Conservation (phyloP, 2,888 invertebrate genomes). For the Druceiella hillmani region DNA sequence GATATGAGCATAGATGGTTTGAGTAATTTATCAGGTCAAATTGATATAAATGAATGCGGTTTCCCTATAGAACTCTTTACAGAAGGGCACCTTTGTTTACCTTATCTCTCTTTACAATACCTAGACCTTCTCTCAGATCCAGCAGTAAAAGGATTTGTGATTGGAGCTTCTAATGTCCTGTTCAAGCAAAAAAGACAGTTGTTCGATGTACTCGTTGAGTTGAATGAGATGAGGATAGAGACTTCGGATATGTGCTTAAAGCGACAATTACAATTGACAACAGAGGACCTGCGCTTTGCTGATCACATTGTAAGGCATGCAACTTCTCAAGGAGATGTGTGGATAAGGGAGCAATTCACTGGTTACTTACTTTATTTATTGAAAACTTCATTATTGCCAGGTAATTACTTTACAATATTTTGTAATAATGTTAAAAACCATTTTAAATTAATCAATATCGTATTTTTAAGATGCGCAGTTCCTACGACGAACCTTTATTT, state of each 20-base stretch:
- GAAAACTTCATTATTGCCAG: constrained; percentile 70
- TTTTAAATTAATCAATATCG: not conserved
- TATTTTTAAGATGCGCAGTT: too few species aligned
- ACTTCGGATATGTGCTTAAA: constrained; percentile 73
- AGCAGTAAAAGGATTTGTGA: constrained; percentile 79
- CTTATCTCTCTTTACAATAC: constrained; percentile 92
- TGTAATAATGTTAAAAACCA: constrained; percentile 6
- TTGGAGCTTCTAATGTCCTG: constrained; percentile 98
- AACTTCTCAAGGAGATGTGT: constrained; percentile 83
- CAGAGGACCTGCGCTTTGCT: constrained; percentile 93
- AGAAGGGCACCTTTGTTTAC: constrained; percentile 90
- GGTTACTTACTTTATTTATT: constrained; percentile 78
- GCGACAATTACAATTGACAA: constrained; percentile 80
- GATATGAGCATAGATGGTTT: constrained; percentile 62
- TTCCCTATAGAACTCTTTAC: constrained; percentile 84
- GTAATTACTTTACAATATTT: constrained; percentile 35
- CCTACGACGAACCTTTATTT: too few species aligned
- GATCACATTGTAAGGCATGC: constrained; percentile 81
- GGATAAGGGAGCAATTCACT: constrained; percentile 93
- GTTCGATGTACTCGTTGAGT: constrained; percentile 88
- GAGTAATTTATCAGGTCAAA: constrained; percentile 59
- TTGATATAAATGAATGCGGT: constrained; percentile 72
- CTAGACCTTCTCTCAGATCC: constrained; percentile 86
- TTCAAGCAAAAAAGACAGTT: constrained; percentile 93
- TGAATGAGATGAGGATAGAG: constrained; percentile 83